Conservation (phyloP, 2,113 vertebrate species). For the Brachirus orientalis region DNA sequence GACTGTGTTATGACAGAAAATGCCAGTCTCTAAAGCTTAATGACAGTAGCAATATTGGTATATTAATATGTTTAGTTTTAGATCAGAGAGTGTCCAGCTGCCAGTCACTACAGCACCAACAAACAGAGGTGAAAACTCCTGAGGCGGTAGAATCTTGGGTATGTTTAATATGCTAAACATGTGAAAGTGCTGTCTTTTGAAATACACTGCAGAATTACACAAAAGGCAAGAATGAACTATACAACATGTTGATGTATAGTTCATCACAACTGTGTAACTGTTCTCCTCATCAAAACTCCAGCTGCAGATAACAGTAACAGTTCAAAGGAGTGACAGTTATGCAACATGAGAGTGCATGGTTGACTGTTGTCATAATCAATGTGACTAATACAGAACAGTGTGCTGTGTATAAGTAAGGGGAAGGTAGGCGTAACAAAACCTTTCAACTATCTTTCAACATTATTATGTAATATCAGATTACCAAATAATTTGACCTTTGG, state of each 20-base stretch:
- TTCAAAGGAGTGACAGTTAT: conserved; percentile 30
- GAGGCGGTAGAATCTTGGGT: background rate
- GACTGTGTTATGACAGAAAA: too few species aligned
- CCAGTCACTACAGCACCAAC: too few species aligned
- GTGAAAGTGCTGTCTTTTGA: background rate
- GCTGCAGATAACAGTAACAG: conserved; percentile 47
- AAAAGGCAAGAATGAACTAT: conserved; percentile 1
- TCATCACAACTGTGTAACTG: conserved; percentile 20
- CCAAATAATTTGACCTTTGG: background rate
- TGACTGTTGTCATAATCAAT: too few species aligned
- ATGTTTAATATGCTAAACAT: background rate
- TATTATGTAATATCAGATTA: conserved; percentile 15
- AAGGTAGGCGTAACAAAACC: too few species aligned
- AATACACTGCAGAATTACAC: conserved; percentile 1
- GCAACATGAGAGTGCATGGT: conserved; percentile 13
- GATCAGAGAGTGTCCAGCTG: background rate
- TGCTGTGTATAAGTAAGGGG: too few species aligned
- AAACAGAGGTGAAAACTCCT: background rate
- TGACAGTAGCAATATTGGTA: background rate
- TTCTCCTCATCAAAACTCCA: conserved; percentile 38
- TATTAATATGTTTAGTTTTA: background rate
- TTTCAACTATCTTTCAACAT: background rate
- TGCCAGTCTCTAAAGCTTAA: background rate
- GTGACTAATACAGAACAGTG: too few species aligned
- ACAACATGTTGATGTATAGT: conserved; percentile 4